Evolutionary conservation across 2,888 invertebrate species (phyloP), one percentile per base, ranked within the genome.

Genomic region (Galerucella calmariensis): DNA sequence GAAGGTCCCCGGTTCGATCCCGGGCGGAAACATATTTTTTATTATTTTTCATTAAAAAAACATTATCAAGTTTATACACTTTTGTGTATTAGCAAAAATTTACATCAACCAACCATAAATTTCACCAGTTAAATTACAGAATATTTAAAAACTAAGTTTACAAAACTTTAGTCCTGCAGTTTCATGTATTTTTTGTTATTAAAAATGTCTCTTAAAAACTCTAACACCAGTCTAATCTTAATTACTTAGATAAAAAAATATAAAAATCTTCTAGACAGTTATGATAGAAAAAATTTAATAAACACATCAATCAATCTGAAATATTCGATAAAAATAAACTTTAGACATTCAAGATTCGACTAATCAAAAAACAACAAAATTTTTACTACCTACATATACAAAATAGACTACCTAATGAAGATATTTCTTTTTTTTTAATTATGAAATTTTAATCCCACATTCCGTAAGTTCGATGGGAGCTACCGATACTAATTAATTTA

Each of bases 1-100:
- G 93, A 94, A 94, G 94, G 94, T 91, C 94, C 93, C 94, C 93
- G 93, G 94, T 94, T 94, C 93, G 93, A 94, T 92, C 93, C 93
- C 93, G 93, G 93, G 93, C 93, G 93, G 91, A 93, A 93, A 93
- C 93, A 93, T 20, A 83, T 77, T 88, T 73, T 67, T 65, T 5
- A 12, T 20, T 20, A 44, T 65, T 11, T 12, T 9, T 20, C 10
- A 12, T 8, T 41, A 41, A 41, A 35, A 35, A 27, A 27, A 35
- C 4, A 35, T 35, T 35, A 6, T 35, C 0, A 35, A 35, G 5
- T 20, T 20, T 35, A 0, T 27, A 27, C 5, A 35, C 35, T 35
- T 35, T 35, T 35, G 35, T 35, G 35, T 35, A 35, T 5, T 35
- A 35, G 4, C 4, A 35, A 35, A 35, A 35, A 35, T 35, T 35